Evolutionary conservation across 2,797 vertebrate species (phyloP), one percentile per base, ranked within the genome.

Genomic region (Eupleurogrammus muticus): DNA sequence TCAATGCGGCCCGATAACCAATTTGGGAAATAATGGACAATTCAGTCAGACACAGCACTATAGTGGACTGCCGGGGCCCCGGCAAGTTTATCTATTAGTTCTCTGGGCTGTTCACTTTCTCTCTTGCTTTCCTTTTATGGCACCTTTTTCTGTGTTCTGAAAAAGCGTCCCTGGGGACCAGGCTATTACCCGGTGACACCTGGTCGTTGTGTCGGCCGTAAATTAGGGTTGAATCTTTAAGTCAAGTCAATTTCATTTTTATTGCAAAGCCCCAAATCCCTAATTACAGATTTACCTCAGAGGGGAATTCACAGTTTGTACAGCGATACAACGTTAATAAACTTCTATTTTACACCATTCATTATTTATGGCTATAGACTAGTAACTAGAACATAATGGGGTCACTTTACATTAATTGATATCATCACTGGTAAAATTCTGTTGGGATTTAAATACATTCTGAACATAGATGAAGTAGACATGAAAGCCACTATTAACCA

Each of bases 1-100:
- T 94, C 93, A 92, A 93, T 94, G 84, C 32, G 13, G 77, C 69
- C 88, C 82, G 46, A 93, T 92, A 92, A 92, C 75, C 87, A 92
- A 92, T 92, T 87, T 87, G 61, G 82, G 78, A 90, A 90, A 87
- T 90, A 92, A 92, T 89, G 85, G 85, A 88, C 83, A 86, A 91
- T 92, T 90, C 84, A 85, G 62, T 86, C 80, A 77, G 77, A 90
- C 75, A 78, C 70, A 81, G 79, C 77, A 62, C 78, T 78, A 59
- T 67, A 73, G 70, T 57, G 67, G 70, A 81, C 85, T 76, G 64
- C 47, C 61, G 73, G 77, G 79, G 35, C 61, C 78, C n/a, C 12
- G 61, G 64, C 51, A 56, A 73, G 65, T 86, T 91, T 81, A 85
- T 87, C 82, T 69, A 66, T 87, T 73, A 67, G 50, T 80, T 73